Conservation (phyloP, 2,888 invertebrate genomes). For the Sabatieria punctata region DNA sequence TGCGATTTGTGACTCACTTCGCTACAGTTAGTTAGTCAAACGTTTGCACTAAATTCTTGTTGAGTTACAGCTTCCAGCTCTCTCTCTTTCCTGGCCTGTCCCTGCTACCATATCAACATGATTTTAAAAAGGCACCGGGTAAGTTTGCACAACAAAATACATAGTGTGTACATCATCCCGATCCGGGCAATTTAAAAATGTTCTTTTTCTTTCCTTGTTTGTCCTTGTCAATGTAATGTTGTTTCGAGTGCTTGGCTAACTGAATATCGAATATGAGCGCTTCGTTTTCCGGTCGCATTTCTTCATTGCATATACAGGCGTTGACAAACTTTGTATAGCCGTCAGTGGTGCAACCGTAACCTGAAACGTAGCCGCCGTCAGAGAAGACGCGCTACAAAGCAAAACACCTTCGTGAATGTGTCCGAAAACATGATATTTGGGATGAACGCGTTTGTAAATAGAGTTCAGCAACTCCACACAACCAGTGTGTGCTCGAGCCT, state of each 20-base stretch:
- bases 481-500: constrained; percentile 54
- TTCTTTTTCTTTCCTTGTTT: no score
- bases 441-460: constrained; percentile 54
- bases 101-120: no score
- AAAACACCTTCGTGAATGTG: constrained; percentile 58
- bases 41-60: no score
- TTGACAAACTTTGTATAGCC: constrained; percentile 62
- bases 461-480: constrained; percentile 59
- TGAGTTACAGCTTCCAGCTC: no score
- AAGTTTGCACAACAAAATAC: neutral
- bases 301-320: constrained; percentile 52
- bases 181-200: no score
- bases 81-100: no score
- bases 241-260: constrained; percentile 10
- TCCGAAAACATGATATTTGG: constrained; percentile 66
- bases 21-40: no score
- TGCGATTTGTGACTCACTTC: no score
- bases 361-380: constrained; percentile 6
- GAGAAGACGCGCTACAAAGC: neutral
- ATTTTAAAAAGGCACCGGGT: neutral
- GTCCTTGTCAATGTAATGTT: neutral
- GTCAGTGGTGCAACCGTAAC: constrained; percentile 62
- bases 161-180: no score
- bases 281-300: constrained; percentile 52
- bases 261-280: constrained; percentile 61